phyloP scores from a whole-genome alignment of 2,888 invertebrate species.

The Drosophila yooni region DNA sequence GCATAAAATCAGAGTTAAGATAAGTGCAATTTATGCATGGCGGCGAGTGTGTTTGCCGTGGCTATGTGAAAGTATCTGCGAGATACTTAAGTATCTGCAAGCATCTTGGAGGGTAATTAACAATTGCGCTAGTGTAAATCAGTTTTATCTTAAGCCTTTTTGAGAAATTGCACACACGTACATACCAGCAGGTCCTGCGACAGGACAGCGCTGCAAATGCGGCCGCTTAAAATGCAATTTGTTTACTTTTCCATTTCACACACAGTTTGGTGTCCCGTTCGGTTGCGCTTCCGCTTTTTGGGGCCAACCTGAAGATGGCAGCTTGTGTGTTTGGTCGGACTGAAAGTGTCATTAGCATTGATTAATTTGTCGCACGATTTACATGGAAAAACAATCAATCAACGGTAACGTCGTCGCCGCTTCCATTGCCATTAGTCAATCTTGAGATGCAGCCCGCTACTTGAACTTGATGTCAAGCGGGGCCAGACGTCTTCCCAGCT shows the following conservation, averaged over 20 bases:
- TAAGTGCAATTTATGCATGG: slow-evolving; percentile 55
- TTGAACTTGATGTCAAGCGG: slow-evolving; percentile 68
- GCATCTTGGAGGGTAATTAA: slow-evolving; percentile 60
- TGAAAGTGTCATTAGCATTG: slow-evolving; percentile 85
- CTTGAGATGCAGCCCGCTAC: slow-evolving; percentile 72
- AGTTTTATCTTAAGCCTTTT: slow-evolving; percentile 69
- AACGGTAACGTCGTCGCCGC: slow-evolving; percentile 58
- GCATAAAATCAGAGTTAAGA: slow-evolving; percentile 82
- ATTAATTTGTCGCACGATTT: slow-evolving; percentile 84
- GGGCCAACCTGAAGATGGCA: slow-evolving; percentile 58
- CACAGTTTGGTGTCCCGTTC: slow-evolving; percentile 39
- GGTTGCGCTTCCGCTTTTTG: slow-evolving; percentile 15
- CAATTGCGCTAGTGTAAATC: slow-evolving; percentile 70
- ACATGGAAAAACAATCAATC: slow-evolving; percentile 83
- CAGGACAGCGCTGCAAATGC: slow-evolving; percentile 30
- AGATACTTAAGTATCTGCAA: slow-evolving; percentile 17
- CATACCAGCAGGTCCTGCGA: slow-evolving; percentile 39
- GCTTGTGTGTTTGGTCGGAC: slow-evolving; percentile 51
- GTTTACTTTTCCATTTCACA: slow-evolving; percentile 39
- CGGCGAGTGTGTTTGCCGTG: slow-evolving; percentile 44
- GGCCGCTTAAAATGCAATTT: slow-evolving; percentile 78
- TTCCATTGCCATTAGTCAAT: slow-evolving; percentile 74
- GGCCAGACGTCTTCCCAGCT: slow-evolving; percentile 37
- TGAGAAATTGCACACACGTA: slow-evolving; percentile 67
- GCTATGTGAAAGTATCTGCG: slow-evolving; percentile 54